phyloP scores from a whole-genome alignment of 1,140 invertebrate species.

The Dryas iulia region DNA sequence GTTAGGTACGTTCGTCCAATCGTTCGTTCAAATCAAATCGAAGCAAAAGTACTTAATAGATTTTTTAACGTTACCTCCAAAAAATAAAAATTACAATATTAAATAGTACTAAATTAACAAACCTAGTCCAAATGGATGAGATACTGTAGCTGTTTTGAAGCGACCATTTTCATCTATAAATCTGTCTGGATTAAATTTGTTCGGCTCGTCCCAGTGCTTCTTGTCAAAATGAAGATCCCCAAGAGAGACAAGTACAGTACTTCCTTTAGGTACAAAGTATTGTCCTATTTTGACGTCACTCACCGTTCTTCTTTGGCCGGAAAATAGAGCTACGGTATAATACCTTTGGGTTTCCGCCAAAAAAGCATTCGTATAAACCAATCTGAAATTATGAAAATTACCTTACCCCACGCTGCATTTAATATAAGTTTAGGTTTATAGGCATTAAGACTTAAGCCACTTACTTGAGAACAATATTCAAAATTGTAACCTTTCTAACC shows the following conservation, averaged over 20 bases:
- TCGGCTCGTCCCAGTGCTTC: slow-evolving; percentile 84
- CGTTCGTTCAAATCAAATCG: no score
- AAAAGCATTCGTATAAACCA: slow-evolving; percentile 84
- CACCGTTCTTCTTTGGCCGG: slow-evolving; percentile 85
- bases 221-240: slow-evolving; percentile 83
- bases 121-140: slow-evolving; percentile 86
- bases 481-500: no score
- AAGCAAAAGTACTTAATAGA: no score
- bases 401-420: no score
- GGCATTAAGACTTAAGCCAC: no score
- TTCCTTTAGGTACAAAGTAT: slow-evolving; percentile 85
- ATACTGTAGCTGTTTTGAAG: slow-evolving; percentile 74
- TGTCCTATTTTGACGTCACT: slow-evolving; percentile 81
- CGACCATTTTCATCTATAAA: slow-evolving; percentile 70
- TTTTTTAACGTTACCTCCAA: no score
- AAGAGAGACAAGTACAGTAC: slow-evolving; percentile 83
- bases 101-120: slow-evolving; percentile 38
- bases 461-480: no score
- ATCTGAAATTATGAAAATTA: slow-evolving; percentile 76
- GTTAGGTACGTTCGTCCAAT: no score
- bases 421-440: no score
- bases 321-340: slow-evolving; percentile 83
- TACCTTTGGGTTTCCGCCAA: slow-evolving; percentile 83
- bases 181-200: slow-evolving; percentile 86
- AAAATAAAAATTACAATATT: no score